These are phyloP conservation scores for Micromesistius poutassou DNA, from an alignment of 2,797 vertebrate genomes.

Conservation along the genomic window DNA sequence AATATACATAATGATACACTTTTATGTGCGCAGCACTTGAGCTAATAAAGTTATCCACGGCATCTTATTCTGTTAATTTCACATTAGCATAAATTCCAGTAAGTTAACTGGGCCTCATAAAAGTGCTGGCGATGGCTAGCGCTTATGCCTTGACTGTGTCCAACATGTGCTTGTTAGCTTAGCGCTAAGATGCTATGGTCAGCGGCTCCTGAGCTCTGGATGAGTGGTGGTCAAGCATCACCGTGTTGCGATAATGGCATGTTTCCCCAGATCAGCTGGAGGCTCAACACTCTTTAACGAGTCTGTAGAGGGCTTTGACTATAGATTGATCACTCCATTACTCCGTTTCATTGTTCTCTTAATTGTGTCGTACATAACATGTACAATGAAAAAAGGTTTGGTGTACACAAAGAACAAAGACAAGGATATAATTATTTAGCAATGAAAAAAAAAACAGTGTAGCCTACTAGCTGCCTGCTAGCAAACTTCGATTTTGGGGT, in stretches of 20 bases:
- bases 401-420: too few relatives aligned
- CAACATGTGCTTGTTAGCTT: not conserved
- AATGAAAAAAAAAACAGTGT: not conserved
- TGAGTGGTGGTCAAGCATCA: not conserved
- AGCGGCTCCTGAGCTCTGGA: not conserved
- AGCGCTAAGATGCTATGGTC: not conserved
- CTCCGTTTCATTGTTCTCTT: not conserved
- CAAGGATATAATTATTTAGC: not conserved
- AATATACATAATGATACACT: not conserved
- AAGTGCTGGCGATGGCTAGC: not conserved
- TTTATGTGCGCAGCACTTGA: not conserved
- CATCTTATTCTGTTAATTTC: not conserved
- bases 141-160: not conserved
- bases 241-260: not conserved
- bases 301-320: not conserved
- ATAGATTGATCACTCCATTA: too few relatives aligned
- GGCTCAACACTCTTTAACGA: not conserved
- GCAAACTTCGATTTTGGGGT: not conserved
- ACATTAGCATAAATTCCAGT: not conserved
- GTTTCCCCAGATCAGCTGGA: not conserved
- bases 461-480: too few relatives aligned
- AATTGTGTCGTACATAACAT: too few relatives aligned
- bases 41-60: not conserved
- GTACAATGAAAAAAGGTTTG: too few relatives aligned
- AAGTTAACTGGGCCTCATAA: not conserved